Evolutionary conservation across 35 echinoderm and acorn worm genomes (phyloP), one percentile per base, ranked within the genome.

Genomic region (Heliocidaris erythrogramma): DNA sequence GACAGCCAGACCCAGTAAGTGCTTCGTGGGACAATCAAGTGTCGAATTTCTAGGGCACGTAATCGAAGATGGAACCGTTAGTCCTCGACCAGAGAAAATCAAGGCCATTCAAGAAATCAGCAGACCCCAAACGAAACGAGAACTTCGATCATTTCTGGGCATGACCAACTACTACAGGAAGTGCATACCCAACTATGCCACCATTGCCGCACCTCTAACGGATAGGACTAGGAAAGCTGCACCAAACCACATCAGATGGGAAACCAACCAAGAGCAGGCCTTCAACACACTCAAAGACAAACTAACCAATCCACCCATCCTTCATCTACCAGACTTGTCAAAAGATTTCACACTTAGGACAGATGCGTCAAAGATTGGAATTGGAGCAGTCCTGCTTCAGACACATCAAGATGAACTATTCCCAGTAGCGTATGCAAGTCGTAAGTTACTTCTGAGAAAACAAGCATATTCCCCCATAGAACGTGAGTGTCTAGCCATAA

Each of bases 11-110:
- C n/a, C n/a, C n/a, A 97, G 24, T 9, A 97, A 97, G 92, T 96
- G 97, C 31, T 88, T 30, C 21, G n/a, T 96, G 16, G 97, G 95
- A 4, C 88, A 60, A 30, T 31, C 56, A 59, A 31, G 92, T 7
- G 60, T 96, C 31, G 97, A 97, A 31, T 96, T 95, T 56, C n/a
- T 97, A 59, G 95, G 97, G 7, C 97, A 97, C 31, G 93, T 94
- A 18, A 90, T 96, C 5, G 94, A 92, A 17, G 48, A 96, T 48
- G 94, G 88, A 48, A 4, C 2, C 5, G 31, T 94, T 7, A 21
- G n/a, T 50, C 94, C 94, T 52, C 49, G 87, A 49, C 95, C 94
- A 47, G 91, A 92, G 27, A 97, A 97, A 91, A 29, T 97, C 5
- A 35, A 93, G 60, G 85, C 59, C 42, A 96, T 97, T 13, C 90